phyloP scores from a whole-genome alignment of 1,140 invertebrate genomes.

The Eumeta japonica region DNA sequence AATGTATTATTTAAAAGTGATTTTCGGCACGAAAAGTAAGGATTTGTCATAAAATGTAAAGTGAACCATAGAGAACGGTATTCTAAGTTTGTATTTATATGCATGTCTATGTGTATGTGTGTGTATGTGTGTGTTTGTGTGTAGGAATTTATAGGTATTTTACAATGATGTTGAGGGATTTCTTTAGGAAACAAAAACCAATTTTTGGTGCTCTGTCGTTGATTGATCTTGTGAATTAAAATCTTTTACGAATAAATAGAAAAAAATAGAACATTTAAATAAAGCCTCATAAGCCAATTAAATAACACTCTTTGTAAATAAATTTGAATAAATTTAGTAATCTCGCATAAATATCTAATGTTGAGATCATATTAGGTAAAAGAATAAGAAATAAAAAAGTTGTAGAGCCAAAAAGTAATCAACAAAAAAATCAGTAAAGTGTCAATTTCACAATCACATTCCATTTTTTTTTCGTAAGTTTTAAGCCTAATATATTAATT shows the following conservation, averaged over 20 bases:
- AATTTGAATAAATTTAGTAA: slow-evolving; percentile 37
- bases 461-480: slow-evolving; percentile 48
- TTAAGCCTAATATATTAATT: slow-evolving; percentile 59
- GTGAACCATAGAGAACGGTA: no score
- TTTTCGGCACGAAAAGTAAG: no score
- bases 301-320: slow-evolving; percentile 40
- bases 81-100: slow-evolving; percentile 5
- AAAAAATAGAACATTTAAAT: slow-evolving; percentile 40
- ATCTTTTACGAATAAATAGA: slow-evolving; percentile 24
- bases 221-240: slow-evolving; percentile 44
- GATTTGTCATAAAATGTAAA: no score
- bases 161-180: no score
- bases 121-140: slow-evolving; percentile 9
- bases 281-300: slow-evolving; percentile 55
- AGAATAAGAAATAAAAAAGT: slow-evolving; percentile 50
- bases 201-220: slow-evolving; percentile 51
- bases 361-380: slow-evolving; percentile 54
- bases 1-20: no score
- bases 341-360: slow-evolving; percentile 56
- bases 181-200: no score
- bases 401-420: slow-evolving; percentile 52
- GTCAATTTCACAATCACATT: slow-evolving; percentile 46
- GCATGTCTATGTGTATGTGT: slow-evolving; percentile 7
- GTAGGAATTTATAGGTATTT: no score
- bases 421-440: slow-evolving; percentile 56